phyloP scores from a whole-genome alignment of 2,113 vertebrate genomes.

The Pandion haliaetus region DNA sequence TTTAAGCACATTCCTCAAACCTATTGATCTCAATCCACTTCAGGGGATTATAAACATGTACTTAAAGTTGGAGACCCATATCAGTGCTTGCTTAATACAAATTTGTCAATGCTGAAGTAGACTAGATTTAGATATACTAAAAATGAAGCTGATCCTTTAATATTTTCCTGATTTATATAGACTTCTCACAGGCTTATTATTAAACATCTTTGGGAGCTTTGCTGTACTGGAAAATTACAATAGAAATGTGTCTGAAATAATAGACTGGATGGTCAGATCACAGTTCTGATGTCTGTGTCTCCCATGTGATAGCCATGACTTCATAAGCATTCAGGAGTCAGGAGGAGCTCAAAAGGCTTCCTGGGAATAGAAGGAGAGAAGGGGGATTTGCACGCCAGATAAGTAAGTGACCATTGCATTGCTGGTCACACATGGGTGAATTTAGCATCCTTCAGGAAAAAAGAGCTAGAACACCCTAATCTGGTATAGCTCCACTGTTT shows the following conservation, averaged over 20 bases:
- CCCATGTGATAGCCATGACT: not conserved
- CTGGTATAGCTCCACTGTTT: not conserved
- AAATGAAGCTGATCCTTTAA: slow-evolving; percentile 17
- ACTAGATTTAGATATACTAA: slow-evolving; percentile 51
- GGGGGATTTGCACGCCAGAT: not conserved
- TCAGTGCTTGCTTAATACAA: slow-evolving; percentile 33
- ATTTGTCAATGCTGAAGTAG: slow-evolving; percentile 42
- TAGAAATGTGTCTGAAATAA: not conserved
- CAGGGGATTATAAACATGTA: slow-evolving; percentile 55
- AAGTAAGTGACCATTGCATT: not conserved
- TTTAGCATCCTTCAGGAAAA: not conserved
- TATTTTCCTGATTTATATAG: slow-evolving; percentile 14
- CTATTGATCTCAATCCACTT: slow-evolving; percentile 57
- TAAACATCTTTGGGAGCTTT: not conserved
- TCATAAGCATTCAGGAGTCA: not conserved
- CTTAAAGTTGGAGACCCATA: slow-evolving; percentile 30
- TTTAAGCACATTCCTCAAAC: slow-evolving; percentile 55
- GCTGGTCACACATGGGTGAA: not conserved
- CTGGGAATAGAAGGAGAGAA: not conserved
- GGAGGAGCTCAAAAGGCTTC: not conserved
- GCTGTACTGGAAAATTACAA: not conserved
- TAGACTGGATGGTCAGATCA: not conserved
- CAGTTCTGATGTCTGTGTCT: not conserved
- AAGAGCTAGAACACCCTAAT: not conserved
- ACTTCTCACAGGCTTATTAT: not conserved